These are phyloP conservation scores for Chaetura pelagica DNA, from an alignment of 2,113 vertebrate genomes.

Conservation along the genomic window DNA sequence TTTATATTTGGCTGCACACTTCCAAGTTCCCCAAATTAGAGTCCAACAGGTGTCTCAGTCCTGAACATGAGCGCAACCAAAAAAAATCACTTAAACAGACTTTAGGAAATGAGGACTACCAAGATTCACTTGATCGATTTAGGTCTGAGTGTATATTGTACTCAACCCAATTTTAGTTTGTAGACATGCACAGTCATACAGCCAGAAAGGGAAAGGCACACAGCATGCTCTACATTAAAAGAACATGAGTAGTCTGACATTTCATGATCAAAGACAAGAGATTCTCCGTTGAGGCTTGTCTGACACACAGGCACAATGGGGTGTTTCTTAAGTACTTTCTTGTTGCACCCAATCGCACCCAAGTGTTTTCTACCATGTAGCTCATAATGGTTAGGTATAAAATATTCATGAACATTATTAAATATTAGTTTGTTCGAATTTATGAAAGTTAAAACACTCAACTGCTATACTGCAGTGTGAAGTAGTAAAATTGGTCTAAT, in stretches of 20 bases:
- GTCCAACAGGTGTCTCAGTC: not conserved
- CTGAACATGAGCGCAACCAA: not conserved
- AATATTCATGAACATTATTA: conserved; percentile 1
- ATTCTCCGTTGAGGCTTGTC: not conserved
- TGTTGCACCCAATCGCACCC: conserved; percentile 10
- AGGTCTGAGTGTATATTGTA: not conserved
- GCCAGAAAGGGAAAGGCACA: not conserved
- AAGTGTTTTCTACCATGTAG: not conserved
- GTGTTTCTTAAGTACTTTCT: conserved; percentile 25
- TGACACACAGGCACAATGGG: not conserved
- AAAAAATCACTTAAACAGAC: not conserved
- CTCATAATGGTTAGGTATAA: not conserved
- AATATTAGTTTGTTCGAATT: conserved; percentile 45
- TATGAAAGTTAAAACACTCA: conserved; percentile 14
- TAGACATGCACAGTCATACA: not conserved
- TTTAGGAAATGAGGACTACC: not conserved
- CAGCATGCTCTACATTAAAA: conserved; percentile 26
- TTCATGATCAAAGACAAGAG: conserved; percentile 48
- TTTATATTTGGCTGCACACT: not conserved
- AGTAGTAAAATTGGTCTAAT: not conserved
- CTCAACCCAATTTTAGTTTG: not conserved
- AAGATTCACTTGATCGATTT: not conserved
- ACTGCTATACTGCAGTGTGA: not conserved
- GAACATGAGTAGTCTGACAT: conserved; percentile 38
- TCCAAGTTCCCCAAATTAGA: not conserved